Evolutionary conservation across 1,140 invertebrate genomes (phyloP), one percentile per base, ranked within the genome.

Genomic region (Venturia canescens): DNA sequence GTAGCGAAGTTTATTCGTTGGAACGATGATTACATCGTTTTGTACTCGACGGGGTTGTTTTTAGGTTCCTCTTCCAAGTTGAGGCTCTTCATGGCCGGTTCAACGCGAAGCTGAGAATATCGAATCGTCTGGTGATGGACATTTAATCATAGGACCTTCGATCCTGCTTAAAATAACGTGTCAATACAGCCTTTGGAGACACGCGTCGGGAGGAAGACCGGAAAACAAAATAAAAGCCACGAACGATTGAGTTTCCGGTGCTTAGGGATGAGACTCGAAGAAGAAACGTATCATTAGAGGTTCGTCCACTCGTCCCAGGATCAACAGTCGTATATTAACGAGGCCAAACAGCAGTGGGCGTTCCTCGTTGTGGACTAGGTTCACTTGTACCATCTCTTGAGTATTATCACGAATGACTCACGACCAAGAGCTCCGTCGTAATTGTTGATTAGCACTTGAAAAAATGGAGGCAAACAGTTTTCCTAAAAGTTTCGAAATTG

Each of bases 211-310:
- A 69, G 29, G 26, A 29, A n/a, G 66, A 31, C 66, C 50, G n/a
- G 3, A 1, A 18, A 53, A 1, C 1, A 4, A 69, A 29, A 69
- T 13, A 21, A 31, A 31, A n/a, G 26, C 27, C 7, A 69, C 3
- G 66, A 31, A 69, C 21, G n/a, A 15, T 29, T 15, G 16, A 69
- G 44, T 75, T 80, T 78, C 71, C 44, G 23, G 31, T 77, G 26
- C 27, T 69, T 83, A 83, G 79, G 16, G 83, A 87, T 85, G 83
- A 86, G 63, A 83, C 82, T 81, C 31, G 27, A 44, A 63, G 80
- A 81, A 82, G 84, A 87, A 87, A 87, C 86, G 79, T 57, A 86
- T 86, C 86, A 86, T 29, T 81, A 79, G 72, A 77, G 76, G 34
- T 83, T 50, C 60, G 70, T 70, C 29, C 34, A 21, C 27, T 57